Conservation (phyloP, 2,113 vertebrate species). For the Chaetorhynchus papuensis region DNA sequence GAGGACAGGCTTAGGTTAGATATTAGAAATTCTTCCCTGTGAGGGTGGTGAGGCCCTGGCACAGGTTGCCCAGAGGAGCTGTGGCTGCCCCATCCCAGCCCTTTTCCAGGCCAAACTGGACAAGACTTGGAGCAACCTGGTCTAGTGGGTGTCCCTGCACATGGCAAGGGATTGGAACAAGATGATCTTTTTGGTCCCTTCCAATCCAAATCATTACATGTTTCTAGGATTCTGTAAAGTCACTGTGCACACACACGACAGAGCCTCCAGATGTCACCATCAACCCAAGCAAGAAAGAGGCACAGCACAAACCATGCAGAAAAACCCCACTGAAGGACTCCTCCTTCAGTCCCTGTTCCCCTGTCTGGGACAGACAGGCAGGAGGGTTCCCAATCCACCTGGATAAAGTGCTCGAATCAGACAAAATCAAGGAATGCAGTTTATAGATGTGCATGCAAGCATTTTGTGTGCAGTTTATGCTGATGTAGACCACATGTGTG, state of each 20-base stretch:
- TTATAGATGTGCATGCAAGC: fast-evolving
- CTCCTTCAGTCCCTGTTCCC: neutral
- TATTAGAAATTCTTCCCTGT: neutral
- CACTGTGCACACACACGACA: neutral
- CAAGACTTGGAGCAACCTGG: neutral
- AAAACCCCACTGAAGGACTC: neutral
- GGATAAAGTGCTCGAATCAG: neutral
- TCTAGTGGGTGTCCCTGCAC: neutral
- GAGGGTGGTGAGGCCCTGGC: neutral
- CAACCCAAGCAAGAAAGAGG: conserved; percentile 16
- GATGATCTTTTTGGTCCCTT: neutral
- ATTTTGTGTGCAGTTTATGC: neutral
- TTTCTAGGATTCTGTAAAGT: neutral
- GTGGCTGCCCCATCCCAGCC: neutral
- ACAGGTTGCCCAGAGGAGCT: neutral
- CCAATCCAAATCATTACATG: neutral
- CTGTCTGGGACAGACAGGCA: too few relatives aligned
- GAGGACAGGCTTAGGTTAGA: neutral
- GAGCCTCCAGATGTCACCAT: conserved; percentile 67
- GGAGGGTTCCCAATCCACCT: neutral
- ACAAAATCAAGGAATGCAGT: neutral
- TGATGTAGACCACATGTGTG: neutral
- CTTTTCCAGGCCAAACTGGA: neutral
- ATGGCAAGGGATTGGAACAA: neutral
- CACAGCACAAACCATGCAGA: neutral